These are phyloP conservation scores for Champsocephalus gunnari DNA, from an alignment of 2,797 vertebrate species.

Conservation along the genomic window DNA sequence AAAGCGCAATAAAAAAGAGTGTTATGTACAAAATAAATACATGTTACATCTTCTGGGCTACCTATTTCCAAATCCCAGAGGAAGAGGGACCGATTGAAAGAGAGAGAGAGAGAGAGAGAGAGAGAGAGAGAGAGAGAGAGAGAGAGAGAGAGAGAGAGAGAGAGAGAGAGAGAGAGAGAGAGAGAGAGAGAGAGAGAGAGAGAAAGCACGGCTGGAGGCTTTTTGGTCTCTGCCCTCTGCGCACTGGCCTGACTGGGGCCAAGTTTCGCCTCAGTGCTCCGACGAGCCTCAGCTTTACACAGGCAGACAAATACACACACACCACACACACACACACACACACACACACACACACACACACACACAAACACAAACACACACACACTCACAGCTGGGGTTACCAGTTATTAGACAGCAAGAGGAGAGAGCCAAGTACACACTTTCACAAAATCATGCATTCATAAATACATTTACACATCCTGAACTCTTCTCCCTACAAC, in stretches of 20 bases:
- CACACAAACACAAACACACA: neutral
- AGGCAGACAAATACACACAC: slow-evolving; percentile 67
- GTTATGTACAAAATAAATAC: slow-evolving; percentile 76
- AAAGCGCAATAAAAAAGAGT: slow-evolving; percentile 53
- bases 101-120: slow-evolving; percentile 42
- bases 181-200: slow-evolving; percentile 42
- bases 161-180: slow-evolving; percentile 57
- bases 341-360: slow-evolving; percentile 66
- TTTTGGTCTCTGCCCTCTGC: slow-evolving; percentile 84
- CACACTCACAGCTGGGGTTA: slow-evolving; percentile 83
- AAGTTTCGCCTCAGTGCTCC: slow-evolving; percentile 85
- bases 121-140: too few relatives aligned
- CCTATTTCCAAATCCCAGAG: slow-evolving; percentile 79
- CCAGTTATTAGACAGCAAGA: slow-evolving; percentile 85
- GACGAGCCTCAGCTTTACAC: slow-evolving; percentile 82
- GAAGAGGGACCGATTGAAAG: slow-evolving; percentile 60
- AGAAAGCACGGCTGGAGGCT: slow-evolving; percentile 84
- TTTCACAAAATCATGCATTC: slow-evolving; percentile 82
- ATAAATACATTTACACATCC: slow-evolving; percentile 82
- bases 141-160: slow-evolving; percentile 48
- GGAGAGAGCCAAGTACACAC: slow-evolving; percentile 79
- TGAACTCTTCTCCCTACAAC: slow-evolving; percentile 61
- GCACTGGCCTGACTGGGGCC: slow-evolving; percentile 86
- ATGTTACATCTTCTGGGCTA: slow-evolving; percentile 76
- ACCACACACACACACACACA: slow-evolving; percentile 13